Evolutionary conservation across 2,888 invertebrate species (phyloP), one percentile per base, ranked within the genome.

Genomic region (Oligia strigilis): DNA sequence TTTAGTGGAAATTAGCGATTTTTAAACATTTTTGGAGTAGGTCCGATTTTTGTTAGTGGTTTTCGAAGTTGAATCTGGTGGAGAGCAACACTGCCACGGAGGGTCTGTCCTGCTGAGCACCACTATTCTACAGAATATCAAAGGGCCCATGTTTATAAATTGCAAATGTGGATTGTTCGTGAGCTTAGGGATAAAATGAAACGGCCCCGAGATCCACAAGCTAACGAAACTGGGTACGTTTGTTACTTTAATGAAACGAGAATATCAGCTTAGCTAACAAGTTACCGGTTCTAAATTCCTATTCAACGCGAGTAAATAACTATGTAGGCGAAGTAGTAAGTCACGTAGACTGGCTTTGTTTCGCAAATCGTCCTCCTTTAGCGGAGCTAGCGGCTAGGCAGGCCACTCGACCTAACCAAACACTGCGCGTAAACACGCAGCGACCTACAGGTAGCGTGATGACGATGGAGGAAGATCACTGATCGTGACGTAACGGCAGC

Each of bases 401-500:
- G 72, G 75, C 80, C 78, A 84, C 85, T 85, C 67, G 77, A 67
- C 81, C 84, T 84, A 85, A 79, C 83, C 87, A 81, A 86, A 88
- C 89, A 84, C 84, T 72, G 80, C 77, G 81, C 75, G 82, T 82
- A 86, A 85, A 83, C 85, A 83, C 75, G 65, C 55, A 49, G 78
- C 79, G 82, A 76, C 81, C 85, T 87, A 85, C 91, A 88, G 88
- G 87, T 84, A 88, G 83, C 80, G 85, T 77, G 82, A 85, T 83
- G 85, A 86, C 86, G 81, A 73, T n/a, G 77, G 86, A 75, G 82
- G 85, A 86, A 85, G 87, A 87, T 81, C 82, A 82, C 72, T 70
- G 81, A 72, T 78, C 84, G 89, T 94, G 95, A 94, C 94, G 94
- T 93, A 93, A 95, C 89, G 79, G 75, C 77, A 81, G 88, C 74